These are phyloP conservation scores for Heteronetta atricapilla DNA, from an alignment of 2,113 vertebrate genomes.

Conservation along the genomic window DNA sequence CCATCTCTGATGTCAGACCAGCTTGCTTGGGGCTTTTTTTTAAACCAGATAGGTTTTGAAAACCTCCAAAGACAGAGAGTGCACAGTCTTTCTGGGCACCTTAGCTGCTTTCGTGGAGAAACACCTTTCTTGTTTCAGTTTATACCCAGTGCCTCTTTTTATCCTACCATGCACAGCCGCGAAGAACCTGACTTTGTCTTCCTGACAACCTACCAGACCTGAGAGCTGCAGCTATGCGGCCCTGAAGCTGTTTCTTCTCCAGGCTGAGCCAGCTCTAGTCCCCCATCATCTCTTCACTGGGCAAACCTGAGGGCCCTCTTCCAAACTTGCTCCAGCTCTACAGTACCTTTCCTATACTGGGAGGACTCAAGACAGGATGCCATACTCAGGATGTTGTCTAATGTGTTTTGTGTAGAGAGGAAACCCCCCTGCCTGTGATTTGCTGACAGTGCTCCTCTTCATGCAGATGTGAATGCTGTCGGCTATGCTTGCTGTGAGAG, in stretches of 20 bases:
- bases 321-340: neutral
- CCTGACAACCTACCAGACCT: neutral
- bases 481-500: neutral
- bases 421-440: neutral
- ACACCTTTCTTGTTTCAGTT: neutral
- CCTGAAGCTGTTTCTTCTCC: neutral
- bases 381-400: neutral
- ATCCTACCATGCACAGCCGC: fast-evolving
- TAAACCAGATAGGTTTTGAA: neutral
- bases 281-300: neutral
- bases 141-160: neutral
- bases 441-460: neutral
- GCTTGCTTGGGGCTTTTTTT: neutral
- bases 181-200: neutral
- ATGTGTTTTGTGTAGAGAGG: neutral
- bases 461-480: neutral
- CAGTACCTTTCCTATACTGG: neutral
- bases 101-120: neutral
- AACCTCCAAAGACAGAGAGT: neutral
- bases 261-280: neutral
- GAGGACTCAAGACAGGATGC: neutral
- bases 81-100: neutral
- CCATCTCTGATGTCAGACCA: fast-evolving
- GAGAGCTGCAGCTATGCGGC: neutral
- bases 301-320: neutral